Base-by-base conservation (phyloP, 37 sponge, comb jelly and placozoan species). In the Axinella damicornis region DNA sequence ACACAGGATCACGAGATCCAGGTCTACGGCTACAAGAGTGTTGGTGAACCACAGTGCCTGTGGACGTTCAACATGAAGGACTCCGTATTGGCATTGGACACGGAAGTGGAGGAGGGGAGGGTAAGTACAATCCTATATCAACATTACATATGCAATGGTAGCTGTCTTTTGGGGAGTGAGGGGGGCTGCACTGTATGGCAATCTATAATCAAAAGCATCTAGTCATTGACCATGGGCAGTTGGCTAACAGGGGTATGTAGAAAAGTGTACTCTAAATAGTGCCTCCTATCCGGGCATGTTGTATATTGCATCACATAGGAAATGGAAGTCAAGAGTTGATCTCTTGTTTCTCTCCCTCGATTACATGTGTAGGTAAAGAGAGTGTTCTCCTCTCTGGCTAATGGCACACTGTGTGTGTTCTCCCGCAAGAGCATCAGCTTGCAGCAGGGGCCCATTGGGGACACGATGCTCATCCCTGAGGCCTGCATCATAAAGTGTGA, bases 371-470 rank as follows among this genome's bases (percentile, higher is more conserved):
- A 94, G 94, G 94, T 94, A 12, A 94, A 90, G 65, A 52, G 94
- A 13, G 94, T 94, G 15, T 94, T 94, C 83, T 90, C 94, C 0
- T 86, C 94, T 0, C 80, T 94, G 37, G 94, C 90, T 53, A 94
- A 94, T 37, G 94, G 94, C 9, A 85, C 56, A 69, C 83, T 94
- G 41, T 83, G 83, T 55, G 71, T 94, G 39, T 90, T 94, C 74
- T 86, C 79, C 1, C 90, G 90, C 33, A 82, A 73, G 69, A 94
- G 94, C 46, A 83, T 86, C 56, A 79, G 71, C 32, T 61, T 16
- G 16, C n/a, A 61, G 20, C 65, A 31, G 5, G 52, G 35, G 4
- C 60, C 82, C 28, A 57, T 85, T 20, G 94, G 94, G 2, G 82
- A 86, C 61, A 90, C 94, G 27, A 57, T 73, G 38, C 40, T 81